Percentiles rank a stretch among this genome's conserved stretches.
Evolutionary conservation across 2,113 vertebrate species (phyloP).

Genomic region (Odontophorus gujanensis): DNA sequence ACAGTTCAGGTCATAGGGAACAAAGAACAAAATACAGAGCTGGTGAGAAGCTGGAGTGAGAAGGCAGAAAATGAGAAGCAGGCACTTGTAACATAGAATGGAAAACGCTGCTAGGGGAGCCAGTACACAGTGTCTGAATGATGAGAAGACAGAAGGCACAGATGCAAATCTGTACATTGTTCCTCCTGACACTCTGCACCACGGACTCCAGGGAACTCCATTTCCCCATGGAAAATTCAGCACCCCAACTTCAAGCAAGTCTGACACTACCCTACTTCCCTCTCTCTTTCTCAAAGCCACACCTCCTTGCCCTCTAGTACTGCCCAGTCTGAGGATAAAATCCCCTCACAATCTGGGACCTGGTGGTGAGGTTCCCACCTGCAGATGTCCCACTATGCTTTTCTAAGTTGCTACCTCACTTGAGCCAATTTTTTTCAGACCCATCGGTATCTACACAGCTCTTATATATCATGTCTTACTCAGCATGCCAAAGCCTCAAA

Average conservation of each 20-base stretch:
- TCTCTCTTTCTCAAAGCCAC: not conserved
- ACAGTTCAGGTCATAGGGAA: not conserved
- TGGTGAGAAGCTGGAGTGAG: not conserved
- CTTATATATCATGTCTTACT: not conserved
- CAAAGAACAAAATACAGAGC: not conserved
- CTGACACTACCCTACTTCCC: not conserved
- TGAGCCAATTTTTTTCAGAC: not conserved
- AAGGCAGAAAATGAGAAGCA: not conserved
- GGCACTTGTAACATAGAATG: not conserved
- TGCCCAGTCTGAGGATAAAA: not conserved
- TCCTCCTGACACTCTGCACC: not conserved
- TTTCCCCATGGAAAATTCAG: not conserved
- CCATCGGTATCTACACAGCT: not conserved
- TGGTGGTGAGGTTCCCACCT: not conserved
- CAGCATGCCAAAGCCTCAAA: not conserved
- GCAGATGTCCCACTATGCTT: no score
- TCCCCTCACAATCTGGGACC: not conserved
- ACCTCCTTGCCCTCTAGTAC: not conserved
- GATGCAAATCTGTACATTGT: rapidly evolving
- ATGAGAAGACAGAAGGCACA: not conserved
- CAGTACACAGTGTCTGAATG: not conserved
- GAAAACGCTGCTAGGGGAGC: not conserved
- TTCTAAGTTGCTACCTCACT: not conserved
- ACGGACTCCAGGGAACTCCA: not conserved
- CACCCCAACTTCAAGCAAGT: not conserved